Evolutionary conservation across 2,888 invertebrate genomes (phyloP).

Genomic region (Callinectes sapidus): DNA sequence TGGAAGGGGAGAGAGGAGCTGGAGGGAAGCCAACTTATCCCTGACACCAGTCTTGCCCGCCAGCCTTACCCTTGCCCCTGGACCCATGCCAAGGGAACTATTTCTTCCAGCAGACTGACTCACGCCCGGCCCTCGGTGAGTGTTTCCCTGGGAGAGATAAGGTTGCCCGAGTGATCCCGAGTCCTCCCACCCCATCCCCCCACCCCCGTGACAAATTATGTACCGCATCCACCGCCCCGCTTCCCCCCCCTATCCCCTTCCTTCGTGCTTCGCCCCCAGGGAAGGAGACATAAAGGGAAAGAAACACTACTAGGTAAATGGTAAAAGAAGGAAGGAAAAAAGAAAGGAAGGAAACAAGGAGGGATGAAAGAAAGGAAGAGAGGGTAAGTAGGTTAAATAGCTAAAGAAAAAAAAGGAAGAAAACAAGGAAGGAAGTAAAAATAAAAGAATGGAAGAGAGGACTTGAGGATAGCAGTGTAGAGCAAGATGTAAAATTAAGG

Average conservation of each 20-base stretch:
- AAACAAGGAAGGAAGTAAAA: not conserved
- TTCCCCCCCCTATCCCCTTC: not conserved
- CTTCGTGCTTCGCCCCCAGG: not conserved
- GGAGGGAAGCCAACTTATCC: conserved; percentile 13
- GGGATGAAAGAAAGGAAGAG: not conserved
- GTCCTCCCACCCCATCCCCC: not conserved
- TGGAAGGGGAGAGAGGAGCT: not conserved
- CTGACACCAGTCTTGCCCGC: conserved; percentile 8
- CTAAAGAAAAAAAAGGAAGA: not conserved
- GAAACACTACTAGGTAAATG: not conserved
- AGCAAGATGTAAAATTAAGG: too few species aligned
- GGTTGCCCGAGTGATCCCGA: not conserved
- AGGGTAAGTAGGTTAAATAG: not conserved
- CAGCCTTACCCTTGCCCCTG: conserved; percentile 28
- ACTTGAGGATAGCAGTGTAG: too few species aligned
- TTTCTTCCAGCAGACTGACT: conserved; percentile 56
- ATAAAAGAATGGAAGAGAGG: not conserved
- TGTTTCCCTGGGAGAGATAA: conserved; percentile 38
- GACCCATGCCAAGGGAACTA: conserved; percentile 48
- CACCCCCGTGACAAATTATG: conserved; percentile 15
- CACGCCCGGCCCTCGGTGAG: not conserved
- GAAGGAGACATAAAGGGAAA: not conserved
- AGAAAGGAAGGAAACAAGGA: not conserved
- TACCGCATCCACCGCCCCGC: not conserved
- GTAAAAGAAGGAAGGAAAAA: not conserved